Evolutionary conservation across 2,797 vertebrate genomes (phyloP).

Genomic region (Scleropages formosus): DNA sequence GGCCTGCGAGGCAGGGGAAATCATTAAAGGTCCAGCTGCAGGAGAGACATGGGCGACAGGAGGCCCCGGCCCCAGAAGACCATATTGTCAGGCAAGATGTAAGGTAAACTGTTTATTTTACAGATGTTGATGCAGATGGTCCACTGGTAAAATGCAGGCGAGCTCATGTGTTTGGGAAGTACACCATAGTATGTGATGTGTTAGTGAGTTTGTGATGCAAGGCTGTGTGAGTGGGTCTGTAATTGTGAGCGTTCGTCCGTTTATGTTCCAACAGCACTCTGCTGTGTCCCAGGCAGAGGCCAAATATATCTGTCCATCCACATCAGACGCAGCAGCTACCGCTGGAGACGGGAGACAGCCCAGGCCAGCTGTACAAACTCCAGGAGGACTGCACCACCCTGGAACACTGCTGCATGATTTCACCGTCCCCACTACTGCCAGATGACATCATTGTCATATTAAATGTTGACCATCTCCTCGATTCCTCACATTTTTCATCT

Average conservation of each 20-base stretch:
- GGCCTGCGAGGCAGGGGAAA: background rate
- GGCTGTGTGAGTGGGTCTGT: too few species aligned
- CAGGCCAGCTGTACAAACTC: constrained; percentile 17
- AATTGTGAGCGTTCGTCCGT: background rate
- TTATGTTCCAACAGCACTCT: background rate
- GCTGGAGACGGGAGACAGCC: background rate
- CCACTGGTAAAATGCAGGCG: background rate
- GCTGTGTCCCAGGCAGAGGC: background rate
- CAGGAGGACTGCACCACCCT: background rate
- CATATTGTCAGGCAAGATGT: constrained; percentile 13
- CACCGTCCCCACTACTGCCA: too few species aligned
- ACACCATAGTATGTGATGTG: background rate
- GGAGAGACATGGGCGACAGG: background rate
- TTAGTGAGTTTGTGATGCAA: background rate
- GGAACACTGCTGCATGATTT: background rate
- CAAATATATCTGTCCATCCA: constrained; percentile 11
- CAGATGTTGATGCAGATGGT: background rate
- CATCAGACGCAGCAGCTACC: constrained; percentile 10
- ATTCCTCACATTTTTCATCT: background rate
- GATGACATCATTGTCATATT: background rate
- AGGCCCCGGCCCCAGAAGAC: background rate
- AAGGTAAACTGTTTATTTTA: constrained; percentile 27
- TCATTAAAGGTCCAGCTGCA: background rate
- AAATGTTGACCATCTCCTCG: background rate
- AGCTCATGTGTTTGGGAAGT: background rate